Conservation (phyloP, 2,113 vertebrate species). For the Paratilapia polleni region DNA sequence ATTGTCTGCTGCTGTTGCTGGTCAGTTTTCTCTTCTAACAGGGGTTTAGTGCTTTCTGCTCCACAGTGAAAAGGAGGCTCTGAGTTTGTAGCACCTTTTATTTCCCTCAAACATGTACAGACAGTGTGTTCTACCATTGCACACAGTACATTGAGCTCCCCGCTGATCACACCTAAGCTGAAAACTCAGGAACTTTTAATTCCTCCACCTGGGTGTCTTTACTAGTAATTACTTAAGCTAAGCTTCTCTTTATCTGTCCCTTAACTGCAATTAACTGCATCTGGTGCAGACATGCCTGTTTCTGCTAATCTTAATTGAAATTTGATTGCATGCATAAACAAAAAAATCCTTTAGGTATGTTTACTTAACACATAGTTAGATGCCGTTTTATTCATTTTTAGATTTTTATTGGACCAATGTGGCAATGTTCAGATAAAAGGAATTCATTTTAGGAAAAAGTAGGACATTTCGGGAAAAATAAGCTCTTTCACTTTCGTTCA, state of each 20-base stretch:
- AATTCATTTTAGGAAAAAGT: not conserved
- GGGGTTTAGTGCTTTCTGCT: not conserved
- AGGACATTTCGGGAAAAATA: too few species aligned
- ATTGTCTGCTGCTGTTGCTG: not conserved
- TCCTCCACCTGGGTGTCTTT: not conserved
- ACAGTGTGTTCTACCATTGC: not conserved
- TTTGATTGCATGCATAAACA: not conserved
- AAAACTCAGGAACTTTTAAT: not conserved
- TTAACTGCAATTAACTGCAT: not conserved
- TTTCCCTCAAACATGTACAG: constrained; percentile 3
- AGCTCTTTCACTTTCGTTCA: too few species aligned
- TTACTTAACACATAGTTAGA: not conserved
- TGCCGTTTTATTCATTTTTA: not conserved
- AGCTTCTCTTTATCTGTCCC: constrained; percentile 16
- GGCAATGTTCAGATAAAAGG: too few species aligned
- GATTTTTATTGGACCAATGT: not conserved
- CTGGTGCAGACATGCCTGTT: not conserved
- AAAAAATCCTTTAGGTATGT: not conserved
- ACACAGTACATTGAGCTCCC: not conserved
- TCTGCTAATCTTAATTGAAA: not conserved
- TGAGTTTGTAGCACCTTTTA: not conserved
- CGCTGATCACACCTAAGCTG: not conserved
- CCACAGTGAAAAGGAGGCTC: not conserved
- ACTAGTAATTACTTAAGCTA: not conserved
- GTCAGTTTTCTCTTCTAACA: not conserved